Percentiles rank a stretch among this genome's conserved stretches.
These are phyloP conservation scores for Euglossa dilemma DNA, from an alignment of 1,140 invertebrate species.

Conservation along the genomic window DNA sequence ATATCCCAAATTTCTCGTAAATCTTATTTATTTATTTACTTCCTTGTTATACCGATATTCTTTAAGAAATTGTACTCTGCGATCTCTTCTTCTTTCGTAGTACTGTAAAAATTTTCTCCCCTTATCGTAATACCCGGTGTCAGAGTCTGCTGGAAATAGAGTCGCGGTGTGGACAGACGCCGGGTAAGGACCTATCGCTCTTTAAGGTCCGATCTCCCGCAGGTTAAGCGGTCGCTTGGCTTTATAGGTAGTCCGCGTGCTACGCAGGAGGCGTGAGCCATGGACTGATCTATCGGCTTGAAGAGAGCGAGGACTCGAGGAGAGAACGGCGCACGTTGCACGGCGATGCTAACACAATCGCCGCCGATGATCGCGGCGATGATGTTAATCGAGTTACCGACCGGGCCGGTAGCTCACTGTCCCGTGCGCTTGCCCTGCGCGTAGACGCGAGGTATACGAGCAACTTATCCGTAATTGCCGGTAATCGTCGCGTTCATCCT, in stretches of 20 bases:
- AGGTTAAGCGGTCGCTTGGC: slow-evolving; percentile 45
- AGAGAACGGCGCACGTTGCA: not conserved
- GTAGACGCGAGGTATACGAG: not conserved
- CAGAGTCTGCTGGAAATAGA: not conserved
- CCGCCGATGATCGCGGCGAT: slow-evolving; percentile 30
- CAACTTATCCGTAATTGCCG: slow-evolving; percentile 24
- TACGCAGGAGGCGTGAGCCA: slow-evolving; percentile 43
- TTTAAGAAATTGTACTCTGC: not conserved
- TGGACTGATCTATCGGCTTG: slow-evolving; percentile 49
- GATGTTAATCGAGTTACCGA: slow-evolving; percentile 41
- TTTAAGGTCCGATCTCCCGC: slow-evolving; percentile 53
- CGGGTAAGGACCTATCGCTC: slow-evolving; percentile 39
- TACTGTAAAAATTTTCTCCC: not conserved
- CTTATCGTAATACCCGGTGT: not conserved
- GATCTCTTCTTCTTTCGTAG: too few relatives aligned
- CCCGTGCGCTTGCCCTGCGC: not conserved
- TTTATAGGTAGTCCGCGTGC: slow-evolving; percentile 42
- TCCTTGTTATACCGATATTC: not conserved
- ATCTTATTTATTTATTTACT: too few relatives aligned
- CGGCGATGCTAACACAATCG: slow-evolving; percentile 40
- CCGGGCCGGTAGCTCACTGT: slow-evolving; percentile 14
- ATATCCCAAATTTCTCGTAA: too few relatives aligned
- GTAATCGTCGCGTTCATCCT: slow-evolving; percentile 6
- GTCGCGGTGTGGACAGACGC: not conserved
- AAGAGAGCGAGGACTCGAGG: slow-evolving; percentile 34